Base-by-base conservation (phyloP, 2,113 vertebrate genomes). In the Cyphomyrus discorhynchus region DNA sequence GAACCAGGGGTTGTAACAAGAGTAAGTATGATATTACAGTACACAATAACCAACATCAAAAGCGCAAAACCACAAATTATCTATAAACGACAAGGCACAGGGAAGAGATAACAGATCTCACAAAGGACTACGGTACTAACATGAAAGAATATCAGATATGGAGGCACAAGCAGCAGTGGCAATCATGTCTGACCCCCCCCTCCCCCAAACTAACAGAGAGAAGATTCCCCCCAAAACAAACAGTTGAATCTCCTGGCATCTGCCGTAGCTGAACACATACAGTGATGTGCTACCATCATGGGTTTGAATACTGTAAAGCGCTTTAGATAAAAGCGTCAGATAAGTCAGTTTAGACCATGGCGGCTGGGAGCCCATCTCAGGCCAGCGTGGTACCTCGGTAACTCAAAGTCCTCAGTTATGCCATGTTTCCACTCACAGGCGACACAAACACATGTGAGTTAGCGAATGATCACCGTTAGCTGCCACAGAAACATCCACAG, bases 291-390 rank as follows among this genome's bases (percentile, higher is more conserved):
- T 24, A 24, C 19, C 56, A 24, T 8, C 56, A 24, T 24, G 56
- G 56, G 56, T 9, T 9, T 58, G 56, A 24, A 24, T 58, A 58
- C 56, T 58, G 21, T 58, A 58, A 58, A 24, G 0, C 6, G 21
- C 53, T 58, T 24, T 58, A 24, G 21, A 24, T 58, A 24, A 21
- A 56, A 56, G 53, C 4, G n/a, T 27, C 58, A 62, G 24, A 3
- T 24, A 3, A 93, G 66, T 92, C 89, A 90, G 90, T 95, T 95
- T 95, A 95, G 94, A 93, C 95, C 94, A 92, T 92, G 94, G 95
- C 94, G 95, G 92, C 94, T 94, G 94, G 91, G 92, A 92, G 92
- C 91, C 92, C 91, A 89, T 93, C 91, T 93, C 91, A 42, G 92
- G 94, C 19, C 66, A 93, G 88, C 91, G 90, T 94, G 24, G 10